Evolutionary conservation across 2,888 invertebrate species (phyloP), one percentile per base, ranked within the genome.

Genomic region (Thymelicus acteon): DNA sequence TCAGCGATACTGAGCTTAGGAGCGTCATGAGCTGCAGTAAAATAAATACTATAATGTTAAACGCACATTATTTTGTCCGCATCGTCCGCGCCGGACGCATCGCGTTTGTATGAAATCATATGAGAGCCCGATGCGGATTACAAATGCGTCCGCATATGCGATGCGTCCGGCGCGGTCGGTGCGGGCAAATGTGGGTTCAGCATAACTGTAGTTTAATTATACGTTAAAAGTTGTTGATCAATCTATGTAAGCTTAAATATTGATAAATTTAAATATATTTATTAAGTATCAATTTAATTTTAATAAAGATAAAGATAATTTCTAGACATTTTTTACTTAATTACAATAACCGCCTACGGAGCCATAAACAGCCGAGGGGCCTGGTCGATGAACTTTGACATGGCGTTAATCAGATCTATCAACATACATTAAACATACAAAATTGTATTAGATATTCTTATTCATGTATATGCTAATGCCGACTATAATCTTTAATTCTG

Each of bases 401-500:
- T 61, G 48, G 69, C 54, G 60, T 72, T 64, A 72, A 74, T 70
- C 72, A 64, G 57, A 75, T 74, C 74, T 68, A 75, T 75, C 75
- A 75, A 60, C 67, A 69, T 69, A 73, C 52, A 74, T 71, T 67
- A 73, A 70, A 74, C 60, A 66, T 67, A 52, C 66, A 69, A 73
- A 71, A 67, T 67, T 64, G 60, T 73, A 67, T 74, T 74, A 69
- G 48, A 64, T 70, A 75, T 75, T 77, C 71, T 61, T 71, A 71
- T 75, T 72, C 69, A 75, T 76, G 70, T 77, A 67, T 74, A 76
- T 77, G 71, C 73, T 75, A 77, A 79, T 75, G 73, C 62, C 68
- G 63, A 67, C 74, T 73, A 74, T 73, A 73, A 75, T 73, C 72
- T 62, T 67, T 60, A 70, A 63, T 37, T 37, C 31, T 15, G 63